Conservation (phyloP, 2,797 vertebrate species). For the Lepus oiostolus region DNA sequence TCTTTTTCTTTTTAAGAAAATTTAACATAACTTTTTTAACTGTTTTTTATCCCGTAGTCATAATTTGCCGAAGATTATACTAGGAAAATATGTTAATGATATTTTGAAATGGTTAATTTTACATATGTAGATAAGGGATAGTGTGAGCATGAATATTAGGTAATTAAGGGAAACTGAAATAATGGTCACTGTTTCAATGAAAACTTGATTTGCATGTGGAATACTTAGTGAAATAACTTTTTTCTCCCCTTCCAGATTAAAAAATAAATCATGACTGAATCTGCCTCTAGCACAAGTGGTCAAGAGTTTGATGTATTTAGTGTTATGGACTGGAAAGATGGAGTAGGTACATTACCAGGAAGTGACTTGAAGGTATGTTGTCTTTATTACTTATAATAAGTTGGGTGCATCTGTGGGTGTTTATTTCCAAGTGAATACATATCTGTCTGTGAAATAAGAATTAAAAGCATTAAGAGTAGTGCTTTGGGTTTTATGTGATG, state of each 20-base stretch:
- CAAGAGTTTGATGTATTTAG: conserved; percentile 93
- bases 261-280: conserved; percentile 90
- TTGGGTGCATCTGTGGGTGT: neutral
- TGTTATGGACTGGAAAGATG: conserved; percentile 94
- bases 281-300: conserved; percentile 88
- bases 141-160: conserved; percentile 34
- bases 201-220: neutral
- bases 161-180: conserved; percentile 60
- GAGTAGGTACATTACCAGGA: conserved; percentile 92
- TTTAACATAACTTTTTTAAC: neutral
- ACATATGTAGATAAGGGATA: neutral
- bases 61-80: neutral
- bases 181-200: neutral
- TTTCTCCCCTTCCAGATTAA: conserved; percentile 74
- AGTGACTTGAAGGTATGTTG: conserved; percentile 92
- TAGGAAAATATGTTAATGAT: neutral
- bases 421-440: conserved; percentile 39
- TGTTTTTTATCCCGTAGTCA: neutral
- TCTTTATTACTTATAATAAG: neutral
- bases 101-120: conserved; percentile 37
- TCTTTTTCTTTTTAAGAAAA: neutral
- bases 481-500: neutral
- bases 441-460: neutral
- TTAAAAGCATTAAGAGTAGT: conserved; percentile 16
- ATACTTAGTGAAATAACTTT: conserved; percentile 62